A percentile compares a stretch with the other conserved stretches of the same genome.
phyloP scores from a whole-genome alignment of 2,797 vertebrate species.

The Anguilla marmorata region DNA sequence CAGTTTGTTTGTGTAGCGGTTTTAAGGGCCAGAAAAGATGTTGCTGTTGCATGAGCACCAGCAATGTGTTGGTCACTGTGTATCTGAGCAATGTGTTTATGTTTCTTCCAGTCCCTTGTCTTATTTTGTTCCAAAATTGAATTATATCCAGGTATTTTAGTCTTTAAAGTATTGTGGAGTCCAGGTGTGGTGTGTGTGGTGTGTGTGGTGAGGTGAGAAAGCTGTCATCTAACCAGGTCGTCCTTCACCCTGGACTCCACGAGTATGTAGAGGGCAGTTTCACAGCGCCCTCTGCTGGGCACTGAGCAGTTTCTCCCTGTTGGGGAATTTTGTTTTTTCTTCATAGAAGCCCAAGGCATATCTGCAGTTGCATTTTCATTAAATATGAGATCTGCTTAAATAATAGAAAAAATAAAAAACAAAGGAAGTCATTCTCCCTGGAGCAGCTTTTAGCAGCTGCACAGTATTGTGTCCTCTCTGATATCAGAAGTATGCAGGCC shows the following conservation, averaged over 20 bases:
- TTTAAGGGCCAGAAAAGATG: no score
- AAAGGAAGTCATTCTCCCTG: not conserved
- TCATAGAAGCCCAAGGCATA: not conserved
- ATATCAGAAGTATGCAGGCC: not conserved
- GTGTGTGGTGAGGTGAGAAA: not conserved
- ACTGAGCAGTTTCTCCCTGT: no score
- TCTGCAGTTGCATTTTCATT: not conserved
- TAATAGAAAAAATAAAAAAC: not conserved
- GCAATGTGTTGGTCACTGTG: not conserved
- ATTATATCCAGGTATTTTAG: no score
- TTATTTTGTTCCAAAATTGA: not conserved
- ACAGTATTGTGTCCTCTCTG: not conserved
- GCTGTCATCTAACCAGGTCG: no score
- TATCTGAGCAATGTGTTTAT: not conserved
- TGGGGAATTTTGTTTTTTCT: no score
- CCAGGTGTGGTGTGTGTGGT: no score
- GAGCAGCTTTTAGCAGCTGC: not conserved
- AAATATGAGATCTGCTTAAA: not conserved
- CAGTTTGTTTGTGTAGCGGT: not conserved
- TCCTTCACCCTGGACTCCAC: not conserved
- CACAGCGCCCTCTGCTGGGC: no score
- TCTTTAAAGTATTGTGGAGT: no score
- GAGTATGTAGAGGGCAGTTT: not conserved
- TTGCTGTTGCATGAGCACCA: no score
- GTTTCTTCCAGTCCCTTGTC: not conserved